Conservation (phyloP, 2,888 invertebrate genomes). For the Sminthurides aquaticus region DNA sequence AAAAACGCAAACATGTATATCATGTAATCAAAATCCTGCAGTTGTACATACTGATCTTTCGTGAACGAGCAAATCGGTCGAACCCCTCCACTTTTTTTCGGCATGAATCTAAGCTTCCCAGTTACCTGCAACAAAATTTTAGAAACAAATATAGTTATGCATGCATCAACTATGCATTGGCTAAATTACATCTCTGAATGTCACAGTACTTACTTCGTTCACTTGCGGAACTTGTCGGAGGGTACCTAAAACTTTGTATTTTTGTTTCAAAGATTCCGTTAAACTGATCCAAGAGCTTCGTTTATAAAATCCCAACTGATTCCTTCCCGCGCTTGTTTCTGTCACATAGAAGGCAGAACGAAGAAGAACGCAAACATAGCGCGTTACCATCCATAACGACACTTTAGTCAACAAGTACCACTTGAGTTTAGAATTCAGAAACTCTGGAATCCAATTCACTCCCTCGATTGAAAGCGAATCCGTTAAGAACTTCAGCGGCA, state of each 20-base stretch:
- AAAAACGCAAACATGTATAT: conserved; percentile 8
- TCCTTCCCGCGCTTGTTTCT: conserved; percentile 23
- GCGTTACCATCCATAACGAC: conserved; percentile 27
- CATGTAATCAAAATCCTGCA: not conserved
- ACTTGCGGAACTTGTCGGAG: no score
- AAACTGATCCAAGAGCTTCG: conserved; percentile 33
- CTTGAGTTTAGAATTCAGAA: not conserved
- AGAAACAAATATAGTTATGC: not conserved
- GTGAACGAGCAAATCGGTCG: conserved; percentile 21
- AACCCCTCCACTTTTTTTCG: conserved; percentile 22
- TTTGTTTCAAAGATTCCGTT: conserved; percentile 4
- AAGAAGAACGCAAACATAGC: conserved; percentile 26
- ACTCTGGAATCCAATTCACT: not conserved
- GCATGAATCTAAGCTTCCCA: conserved; percentile 23
- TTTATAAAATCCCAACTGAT: conserved; percentile 28
- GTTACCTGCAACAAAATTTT: not conserved
- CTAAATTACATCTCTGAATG: not conserved
- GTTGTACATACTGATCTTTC: conserved; percentile 11
- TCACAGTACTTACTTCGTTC: no score
- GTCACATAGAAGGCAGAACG: conserved; percentile 33
- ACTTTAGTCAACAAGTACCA: conserved; percentile 21
- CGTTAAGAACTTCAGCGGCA: conserved; percentile 31
- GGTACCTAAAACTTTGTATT: no score
- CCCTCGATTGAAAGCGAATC: conserved; percentile 8
- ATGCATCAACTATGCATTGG: not conserved